phyloP scores from a whole-genome alignment of 2,888 invertebrate genomes.

The Galerucella nymphaeae region DNA sequence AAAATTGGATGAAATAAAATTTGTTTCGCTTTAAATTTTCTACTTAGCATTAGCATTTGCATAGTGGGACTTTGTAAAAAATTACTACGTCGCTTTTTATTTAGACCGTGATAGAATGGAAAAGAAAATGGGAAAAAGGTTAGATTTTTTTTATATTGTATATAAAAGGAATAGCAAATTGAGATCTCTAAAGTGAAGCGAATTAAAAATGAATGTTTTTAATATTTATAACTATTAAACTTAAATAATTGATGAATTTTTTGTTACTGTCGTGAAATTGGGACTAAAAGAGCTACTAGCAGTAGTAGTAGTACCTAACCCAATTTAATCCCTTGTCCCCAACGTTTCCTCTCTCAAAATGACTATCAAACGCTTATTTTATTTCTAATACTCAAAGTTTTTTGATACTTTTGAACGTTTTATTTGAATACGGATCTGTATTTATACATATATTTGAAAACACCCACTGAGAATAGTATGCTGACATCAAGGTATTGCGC shows the following conservation, averaged over 20 bases:
- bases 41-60: constrained; percentile 19
- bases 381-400: too few relatives aligned
- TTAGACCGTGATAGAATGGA: constrained; percentile 23
- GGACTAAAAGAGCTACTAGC: too few relatives aligned
- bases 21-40: constrained; percentile 11
- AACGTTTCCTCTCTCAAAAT: too few relatives aligned
- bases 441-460: background rate
- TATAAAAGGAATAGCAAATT: constrained; percentile 6
- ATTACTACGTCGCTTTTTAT: constrained; percentile 19
- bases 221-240: too few relatives aligned
- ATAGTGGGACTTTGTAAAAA: constrained; percentile 25
- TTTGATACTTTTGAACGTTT: too few relatives aligned
- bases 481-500: constrained; percentile 31
- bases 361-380: too few relatives aligned
- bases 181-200: constrained; percentile 5
- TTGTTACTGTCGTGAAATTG: too few relatives aligned
- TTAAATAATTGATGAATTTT: too few relatives aligned
- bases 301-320: too few relatives aligned
- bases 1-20: constrained; percentile 20
- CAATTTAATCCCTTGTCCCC: too few relatives aligned
- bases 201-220: background rate
- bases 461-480: constrained; percentile 5
- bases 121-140: constrained; percentile 20
- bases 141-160: constrained; percentile 5
- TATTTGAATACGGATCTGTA: background rate